phyloP scores from a whole-genome alignment of 1,140 invertebrate genomes.

The Gryon sp. region DNA sequence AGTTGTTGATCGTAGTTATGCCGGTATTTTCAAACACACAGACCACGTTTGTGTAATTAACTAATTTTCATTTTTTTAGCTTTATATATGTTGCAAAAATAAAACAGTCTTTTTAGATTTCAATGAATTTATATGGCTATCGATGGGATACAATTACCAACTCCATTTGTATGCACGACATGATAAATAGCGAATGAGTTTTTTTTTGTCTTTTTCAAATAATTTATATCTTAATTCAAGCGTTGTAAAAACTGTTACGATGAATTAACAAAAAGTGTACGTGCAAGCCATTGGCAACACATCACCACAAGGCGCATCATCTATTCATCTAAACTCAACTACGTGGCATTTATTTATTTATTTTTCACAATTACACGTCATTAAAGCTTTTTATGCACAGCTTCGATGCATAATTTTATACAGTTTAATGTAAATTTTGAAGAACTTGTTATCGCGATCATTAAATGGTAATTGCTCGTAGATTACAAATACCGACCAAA shows the following conservation, averaged over 20 bases:
- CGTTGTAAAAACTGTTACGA: background rate
- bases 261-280: background rate
- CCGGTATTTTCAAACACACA: slow-evolving; percentile 10
- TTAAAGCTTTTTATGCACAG: slow-evolving; percentile 27
- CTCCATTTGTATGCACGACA: too few relatives aligned
- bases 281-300: too few relatives aligned
- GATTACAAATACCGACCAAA: slow-evolving; percentile 3
- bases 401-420: slow-evolving; percentile 9
- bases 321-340: too few relatives aligned
- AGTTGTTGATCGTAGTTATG: background rate
- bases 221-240: slow-evolving; percentile 21
- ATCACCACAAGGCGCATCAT: too few relatives aligned
- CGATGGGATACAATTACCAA: slow-evolving; percentile 3
- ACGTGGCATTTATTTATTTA: too few relatives aligned
- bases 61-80: slow-evolving; percentile 32
- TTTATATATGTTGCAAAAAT: slow-evolving; percentile 35
- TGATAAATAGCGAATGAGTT: too few relatives aligned
- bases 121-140: slow-evolving; percentile 32
- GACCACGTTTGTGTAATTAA: slow-evolving; percentile 26
- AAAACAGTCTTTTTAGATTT: slow-evolving; percentile 6
- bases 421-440: slow-evolving; percentile 44
- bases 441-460: slow-evolving; percentile 40
- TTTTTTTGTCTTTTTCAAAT: background rate
- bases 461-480: slow-evolving; percentile 29
- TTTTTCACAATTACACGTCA: slow-evolving; percentile 39